Percentiles rank a stretch among this genome's conserved stretches.
Conservation (phyloP, 2,888 invertebrate genomes). For the Pimpla rufipes region DNA sequence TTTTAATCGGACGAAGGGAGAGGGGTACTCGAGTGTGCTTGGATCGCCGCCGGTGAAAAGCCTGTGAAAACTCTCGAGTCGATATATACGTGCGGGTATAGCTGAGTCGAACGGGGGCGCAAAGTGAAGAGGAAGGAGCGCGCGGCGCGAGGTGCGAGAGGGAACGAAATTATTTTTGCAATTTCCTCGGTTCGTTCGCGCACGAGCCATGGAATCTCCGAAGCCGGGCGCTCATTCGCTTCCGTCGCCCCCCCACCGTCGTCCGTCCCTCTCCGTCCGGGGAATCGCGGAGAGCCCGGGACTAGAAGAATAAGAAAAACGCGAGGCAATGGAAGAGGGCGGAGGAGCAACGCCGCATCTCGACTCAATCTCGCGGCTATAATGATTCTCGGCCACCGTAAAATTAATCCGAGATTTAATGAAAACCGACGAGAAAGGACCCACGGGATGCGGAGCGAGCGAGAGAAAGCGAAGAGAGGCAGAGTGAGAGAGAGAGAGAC, state of each 20-base stretch:
- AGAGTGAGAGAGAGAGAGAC: constrained; percentile 2
- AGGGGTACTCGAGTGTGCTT: neutral
- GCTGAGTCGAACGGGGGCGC: neutral
- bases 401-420: constrained; percentile 69
- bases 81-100: neutral
- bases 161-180: constrained; percentile 68
- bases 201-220: constrained; percentile 47
- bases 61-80: constrained; percentile 10
- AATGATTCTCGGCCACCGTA: constrained; percentile 67
- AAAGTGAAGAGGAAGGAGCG: constrained; percentile 19
- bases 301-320: constrained; percentile 34
- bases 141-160: neutral
- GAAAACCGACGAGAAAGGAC: constrained; percentile 66
- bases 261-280: constrained; percentile 11
- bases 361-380: constrained; percentile 64
- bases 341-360: constrained; percentile 41
- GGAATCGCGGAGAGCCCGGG: constrained; percentile 13
- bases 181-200: constrained; percentile 57
- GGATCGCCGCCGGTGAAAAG: constrained; percentile 27
- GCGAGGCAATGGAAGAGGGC: constrained; percentile 19
- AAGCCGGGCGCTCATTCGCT: constrained; percentile 33
- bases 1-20: constrained; percentile 35
- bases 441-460: constrained; percentile 6
- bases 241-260: constrained; percentile 10
- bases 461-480: neutral